A percentile compares a stretch with the other conserved stretches of the same genome.
Evolutionary conservation across 2,113 vertebrate genomes (phyloP).

Genomic region (Lipophrys pholis): DNA sequence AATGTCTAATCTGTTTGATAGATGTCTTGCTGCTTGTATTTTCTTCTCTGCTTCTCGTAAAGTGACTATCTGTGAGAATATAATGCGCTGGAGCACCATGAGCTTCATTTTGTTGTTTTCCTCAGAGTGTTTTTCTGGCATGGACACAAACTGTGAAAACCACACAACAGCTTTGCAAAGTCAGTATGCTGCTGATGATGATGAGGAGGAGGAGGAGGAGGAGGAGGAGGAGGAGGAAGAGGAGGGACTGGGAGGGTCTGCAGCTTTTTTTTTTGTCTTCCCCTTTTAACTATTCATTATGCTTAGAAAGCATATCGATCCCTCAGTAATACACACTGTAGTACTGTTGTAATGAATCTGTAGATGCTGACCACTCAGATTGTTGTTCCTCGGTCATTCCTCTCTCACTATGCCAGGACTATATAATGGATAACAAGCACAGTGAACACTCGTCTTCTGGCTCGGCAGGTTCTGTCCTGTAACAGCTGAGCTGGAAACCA

Average conservation of each 20-base stretch:
- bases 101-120: slow-evolving; percentile 17
- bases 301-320: not conserved
- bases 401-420: too few relatives aligned
- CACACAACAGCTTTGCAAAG: slow-evolving; percentile 16
- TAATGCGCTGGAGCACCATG: too few relatives aligned
- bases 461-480: too few relatives aligned
- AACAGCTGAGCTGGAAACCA: too few relatives aligned
- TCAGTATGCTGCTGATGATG: slow-evolving; percentile 1
- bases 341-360: not conserved
- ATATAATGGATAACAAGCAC: too few relatives aligned
- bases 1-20: too few relatives aligned
- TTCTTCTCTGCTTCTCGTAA: too few relatives aligned
- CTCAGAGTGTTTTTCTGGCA: slow-evolving; percentile 27
- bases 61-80: too few relatives aligned
- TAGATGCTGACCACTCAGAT: not conserved
- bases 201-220: not conserved
- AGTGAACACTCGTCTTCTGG: too few relatives aligned
- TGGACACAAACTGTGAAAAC: not conserved
- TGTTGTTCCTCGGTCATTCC: too few relatives aligned
- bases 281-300: not conserved
- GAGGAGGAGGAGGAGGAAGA: not conserved
- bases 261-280: not conserved
- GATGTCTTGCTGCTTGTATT: too few relatives aligned
- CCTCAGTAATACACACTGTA: not conserved
- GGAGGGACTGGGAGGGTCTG: not conserved